phyloP scores from a whole-genome alignment of 2,113 vertebrate genomes.

The Cryptotis parvus region DNA sequence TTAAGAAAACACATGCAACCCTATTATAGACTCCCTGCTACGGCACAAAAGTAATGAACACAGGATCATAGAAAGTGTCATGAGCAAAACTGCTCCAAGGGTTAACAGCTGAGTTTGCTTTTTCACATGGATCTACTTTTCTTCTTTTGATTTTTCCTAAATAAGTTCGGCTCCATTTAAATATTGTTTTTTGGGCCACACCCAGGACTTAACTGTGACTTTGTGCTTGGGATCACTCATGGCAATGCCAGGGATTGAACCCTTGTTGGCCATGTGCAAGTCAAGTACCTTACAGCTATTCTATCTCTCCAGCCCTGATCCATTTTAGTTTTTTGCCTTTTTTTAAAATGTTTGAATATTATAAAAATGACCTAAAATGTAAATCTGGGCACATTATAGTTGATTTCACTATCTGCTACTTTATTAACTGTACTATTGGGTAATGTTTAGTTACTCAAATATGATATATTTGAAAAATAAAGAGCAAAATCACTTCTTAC shows the following conservation, averaged over 20 bases:
- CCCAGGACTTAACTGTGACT: too few species aligned
- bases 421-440: background rate
- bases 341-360: conserved; percentile 44
- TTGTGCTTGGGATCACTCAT: too few species aligned
- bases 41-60: background rate
- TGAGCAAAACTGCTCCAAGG: background rate
- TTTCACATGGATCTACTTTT: background rate
- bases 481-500: background rate
- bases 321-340: background rate
- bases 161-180: conserved; percentile 27
- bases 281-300: too few species aligned
- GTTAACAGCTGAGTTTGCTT: background rate
- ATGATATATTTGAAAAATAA: conserved; percentile 40
- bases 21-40: background rate
- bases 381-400: conserved; percentile 25
- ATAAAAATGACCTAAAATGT: conserved; percentile 5
- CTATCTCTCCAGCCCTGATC: too few species aligned
- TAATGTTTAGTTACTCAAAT: background rate
- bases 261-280: too few species aligned
- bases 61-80: background rate
- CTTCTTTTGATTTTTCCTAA: conserved; percentile 46
- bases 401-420: background rate
- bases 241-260: too few species aligned
- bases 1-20: background rate
- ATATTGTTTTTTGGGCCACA: too few species aligned